A percentile compares a stretch with the other conserved stretches of the same genome.
Conservation (phyloP, 2,113 vertebrate species). For the Seriola quinqueradiata region DNA sequence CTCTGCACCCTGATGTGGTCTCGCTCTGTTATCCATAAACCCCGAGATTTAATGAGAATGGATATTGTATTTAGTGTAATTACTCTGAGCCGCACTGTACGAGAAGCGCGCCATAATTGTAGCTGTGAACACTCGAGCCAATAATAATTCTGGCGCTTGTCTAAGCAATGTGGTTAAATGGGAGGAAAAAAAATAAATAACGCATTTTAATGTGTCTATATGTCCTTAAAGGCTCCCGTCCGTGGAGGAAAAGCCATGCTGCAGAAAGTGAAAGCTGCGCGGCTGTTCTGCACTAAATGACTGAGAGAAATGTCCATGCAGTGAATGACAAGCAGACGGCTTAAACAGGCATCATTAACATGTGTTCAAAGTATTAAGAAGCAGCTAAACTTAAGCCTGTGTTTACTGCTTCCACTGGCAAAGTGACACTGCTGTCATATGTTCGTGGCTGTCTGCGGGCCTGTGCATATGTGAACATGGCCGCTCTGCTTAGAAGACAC, state of each 20-base stretch:
- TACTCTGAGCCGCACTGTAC: neutral
- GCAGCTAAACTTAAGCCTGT: constrained; percentile 35
- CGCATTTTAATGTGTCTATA: neutral
- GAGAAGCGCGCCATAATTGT: constrained; percentile 16
- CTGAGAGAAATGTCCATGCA: constrained; percentile 33
- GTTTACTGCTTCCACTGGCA: constrained; percentile 37
- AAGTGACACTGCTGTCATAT: neutral
- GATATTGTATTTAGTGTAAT: constrained; percentile 39
- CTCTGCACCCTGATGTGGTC: neutral
- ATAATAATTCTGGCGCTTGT: neutral
- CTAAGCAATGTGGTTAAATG: constrained; percentile 14
- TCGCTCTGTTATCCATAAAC: constrained; percentile 3
- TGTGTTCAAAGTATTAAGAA: constrained; percentile 54
- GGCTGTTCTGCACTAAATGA: constrained; percentile 1
- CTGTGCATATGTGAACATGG: neutral
- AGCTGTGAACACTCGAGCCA: neutral
- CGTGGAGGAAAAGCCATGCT: neutral
- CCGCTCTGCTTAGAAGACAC: neutral
- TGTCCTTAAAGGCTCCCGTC: constrained; percentile 8
- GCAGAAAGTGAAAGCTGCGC: constrained; percentile 16
- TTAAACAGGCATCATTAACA: constrained; percentile 54
- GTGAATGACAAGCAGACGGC: constrained; percentile 43
- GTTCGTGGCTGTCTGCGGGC: neutral
- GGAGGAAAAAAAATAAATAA: neutral
- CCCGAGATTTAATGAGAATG: constrained; percentile 17